phyloP scores from a whole-genome alignment of 2,888 invertebrate species.

The Adineta ricciae region DNA sequence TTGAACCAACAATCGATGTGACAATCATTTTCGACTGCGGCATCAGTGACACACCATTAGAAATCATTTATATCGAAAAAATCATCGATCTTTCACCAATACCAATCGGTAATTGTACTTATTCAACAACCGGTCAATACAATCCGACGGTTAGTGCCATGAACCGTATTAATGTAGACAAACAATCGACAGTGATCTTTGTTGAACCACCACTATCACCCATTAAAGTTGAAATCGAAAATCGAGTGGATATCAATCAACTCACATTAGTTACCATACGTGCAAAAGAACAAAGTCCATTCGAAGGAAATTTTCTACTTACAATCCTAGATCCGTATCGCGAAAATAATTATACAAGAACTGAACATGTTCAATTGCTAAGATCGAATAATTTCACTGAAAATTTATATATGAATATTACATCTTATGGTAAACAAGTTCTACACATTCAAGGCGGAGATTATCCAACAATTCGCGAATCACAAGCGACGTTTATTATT shows the following conservation, averaged over 20 bases:
- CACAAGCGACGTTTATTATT: neutral
- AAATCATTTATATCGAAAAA: neutral
- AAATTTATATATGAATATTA: neutral
- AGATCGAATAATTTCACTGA: constrained; percentile 15
- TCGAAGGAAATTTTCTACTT: neutral
- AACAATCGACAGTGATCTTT: neutral
- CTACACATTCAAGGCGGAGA: neutral
- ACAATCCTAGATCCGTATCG: neutral
- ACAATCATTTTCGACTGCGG: neutral
- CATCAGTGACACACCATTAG: neutral
- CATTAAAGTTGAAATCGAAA: constrained; percentile 1
- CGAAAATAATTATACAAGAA: neutral
- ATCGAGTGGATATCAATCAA: neutral
- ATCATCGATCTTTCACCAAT: neutral
- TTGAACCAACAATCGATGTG: neutral
- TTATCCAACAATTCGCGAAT: neutral
- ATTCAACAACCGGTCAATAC: neutral
- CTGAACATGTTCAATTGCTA: neutral
- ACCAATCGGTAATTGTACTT: neutral
- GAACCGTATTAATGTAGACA: neutral
- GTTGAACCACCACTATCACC: neutral
- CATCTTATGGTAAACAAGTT: neutral
- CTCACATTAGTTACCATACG: neutral
- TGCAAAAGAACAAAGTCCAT: neutral
- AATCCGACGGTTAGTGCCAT: neutral